Evolutionary conservation across 2,113 vertebrate species (phyloP), one percentile per base, ranked within the genome.

Genomic region (Brachypteracias leptosomus): DNA sequence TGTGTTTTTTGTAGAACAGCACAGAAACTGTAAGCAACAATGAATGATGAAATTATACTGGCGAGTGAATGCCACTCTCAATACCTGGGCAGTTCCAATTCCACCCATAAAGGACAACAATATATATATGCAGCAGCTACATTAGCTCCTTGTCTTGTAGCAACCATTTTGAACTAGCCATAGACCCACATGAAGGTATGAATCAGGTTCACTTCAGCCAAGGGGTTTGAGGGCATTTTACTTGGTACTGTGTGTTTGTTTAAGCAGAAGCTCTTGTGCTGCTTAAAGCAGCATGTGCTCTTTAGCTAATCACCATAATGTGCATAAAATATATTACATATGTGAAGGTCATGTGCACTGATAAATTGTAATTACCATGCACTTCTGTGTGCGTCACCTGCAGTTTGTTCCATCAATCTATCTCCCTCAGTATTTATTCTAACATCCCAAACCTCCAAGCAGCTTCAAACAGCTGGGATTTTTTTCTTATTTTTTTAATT

Each of bases 391-490:
- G 38, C 31, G 65, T 91, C 80, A 95, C 72, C 83, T 89, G 73
- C 76, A 68, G 65, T 81, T 89, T 1, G 7, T 62, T 38, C 80
- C 61, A 85, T 72, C 78, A 80, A 67, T 76, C 82, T 85, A 74
- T 47, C 38, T 91, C 31, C 21, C 14, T 4, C 33, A 59, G 12
- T 55, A 89, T 65, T 92, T 91, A 84, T 78, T 89, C 47, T 75
- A 94, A 75, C 73, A 94, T 87, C 88, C 57, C 84, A 94, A 94
- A 81, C 44, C 65, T 52, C 73, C 85, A 57, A 94, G 79, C 52
- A 78, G 40, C n/a, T 76, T 91, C 76, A 75, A 84, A 72, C 40
- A 91, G 40, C 73, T 75, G 57, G 11, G 18, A 74, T 11, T 25
- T 74, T 40, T 83, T 61, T 14, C 5, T 7, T 17, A 9, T 33